These are phyloP conservation scores for Mesochorus sp. DNA, from an alignment of 2,888 invertebrate genomes.

Conservation along the genomic window DNA sequence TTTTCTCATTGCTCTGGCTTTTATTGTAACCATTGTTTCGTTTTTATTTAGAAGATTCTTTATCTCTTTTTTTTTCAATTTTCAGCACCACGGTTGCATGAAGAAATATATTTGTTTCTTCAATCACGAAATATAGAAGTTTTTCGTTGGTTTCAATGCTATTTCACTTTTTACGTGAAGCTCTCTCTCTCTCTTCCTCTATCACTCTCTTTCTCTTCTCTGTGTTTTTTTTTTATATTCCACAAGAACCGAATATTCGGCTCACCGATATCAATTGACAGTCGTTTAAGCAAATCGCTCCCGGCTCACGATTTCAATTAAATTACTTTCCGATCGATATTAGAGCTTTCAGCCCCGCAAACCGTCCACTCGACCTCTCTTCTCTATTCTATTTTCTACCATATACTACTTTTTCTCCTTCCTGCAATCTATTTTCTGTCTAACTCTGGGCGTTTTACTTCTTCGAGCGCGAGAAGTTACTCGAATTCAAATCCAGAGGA, in stretches of 20 bases:
- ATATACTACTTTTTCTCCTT: neutral
- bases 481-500: neutral
- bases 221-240: constrained; percentile 26
- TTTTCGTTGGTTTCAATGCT: neutral
- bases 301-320: constrained; percentile 73
- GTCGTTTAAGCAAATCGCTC: constrained; percentile 72
- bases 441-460: constrained; percentile 24
- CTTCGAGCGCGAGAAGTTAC: neutral
- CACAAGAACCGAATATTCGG: constrained; percentile 25
- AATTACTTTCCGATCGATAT: constrained; percentile 67
- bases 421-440: constrained; percentile 21
- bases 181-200: neutral
- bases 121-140: neutral
- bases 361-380: constrained; percentile 15
- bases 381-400: neutral
- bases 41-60: neutral
- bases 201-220: neutral
- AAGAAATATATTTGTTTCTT: neutral
- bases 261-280: constrained; percentile 69
- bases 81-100: neutral
- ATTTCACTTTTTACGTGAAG: neutral
- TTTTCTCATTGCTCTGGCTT: neutral
- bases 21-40: neutral
- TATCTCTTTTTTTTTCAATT: neutral
- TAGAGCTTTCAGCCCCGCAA: constrained; percentile 37